Evolutionary conservation across 1,140 invertebrate genomes (phyloP), one percentile per base, ranked within the genome.

Genomic region (Bombus haemorrhoidalis): DNA sequence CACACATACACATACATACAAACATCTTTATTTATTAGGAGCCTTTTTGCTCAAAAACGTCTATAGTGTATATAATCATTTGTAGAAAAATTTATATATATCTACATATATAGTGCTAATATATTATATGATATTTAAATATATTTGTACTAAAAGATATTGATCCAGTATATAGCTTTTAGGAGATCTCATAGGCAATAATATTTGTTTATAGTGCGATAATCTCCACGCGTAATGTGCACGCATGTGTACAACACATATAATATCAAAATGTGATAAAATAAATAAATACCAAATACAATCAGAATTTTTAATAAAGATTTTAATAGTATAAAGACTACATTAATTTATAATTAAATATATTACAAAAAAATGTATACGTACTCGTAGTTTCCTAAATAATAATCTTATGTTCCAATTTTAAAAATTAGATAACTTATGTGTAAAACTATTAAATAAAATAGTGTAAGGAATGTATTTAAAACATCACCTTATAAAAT

Each of bases 21-120:
- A 74, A 82, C 78, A 80, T 37, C 18, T 83, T 87, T 90, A 92
- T 91, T 91, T 91, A 91, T 92, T 90, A 90, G 86, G 88, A 91
- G 83, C 87, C 86, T 86, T 81, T 87, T 91, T 90, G 85, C 88
- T 92, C 85, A 88, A 88, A 75, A 77, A 85, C 39, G 43, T 80
- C 39, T 87, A 87, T 81, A 84, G 57, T 87, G 75, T 86, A 86
- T 80, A 83, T 86, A 87, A 86, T 89, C 76, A 72, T 28, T 83
- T 89, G 57, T 82, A 85, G 72, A 81, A 85, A 79, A 75, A 90
- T 82, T 87, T 84, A 86, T 59, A 84, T 79, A 72, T 84, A 84
- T 32, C 43, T 73, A 81, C 37, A 81, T 74, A 87, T 76, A 90
- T 85, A 91, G 71, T 72, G 77, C 69, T 91, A 91, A 91, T 91